These are phyloP conservation scores for Sympetrum striolatum DNA, from an alignment of 2,888 invertebrate genomes.

Conservation along the genomic window DNA sequence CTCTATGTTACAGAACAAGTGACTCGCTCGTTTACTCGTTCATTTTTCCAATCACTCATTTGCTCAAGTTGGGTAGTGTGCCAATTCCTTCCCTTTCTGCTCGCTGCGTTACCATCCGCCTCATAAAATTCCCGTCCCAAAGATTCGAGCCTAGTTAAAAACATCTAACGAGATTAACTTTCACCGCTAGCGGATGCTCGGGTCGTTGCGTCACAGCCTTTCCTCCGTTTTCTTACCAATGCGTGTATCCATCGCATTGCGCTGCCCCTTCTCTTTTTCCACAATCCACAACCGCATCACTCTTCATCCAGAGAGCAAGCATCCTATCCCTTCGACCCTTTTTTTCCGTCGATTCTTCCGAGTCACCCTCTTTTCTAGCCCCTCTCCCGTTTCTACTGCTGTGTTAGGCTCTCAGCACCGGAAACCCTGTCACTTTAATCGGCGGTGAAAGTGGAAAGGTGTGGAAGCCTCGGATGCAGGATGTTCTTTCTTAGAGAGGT, in stretches of 20 bases:
- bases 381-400: background rate
- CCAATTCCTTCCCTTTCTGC: too few relatives aligned
- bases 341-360: background rate
- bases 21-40: too few relatives aligned
- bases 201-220: background rate
- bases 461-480: too few relatives aligned
- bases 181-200: background rate
- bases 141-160: background rate
- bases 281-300: background rate
- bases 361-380: background rate
- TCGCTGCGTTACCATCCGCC: too few relatives aligned
- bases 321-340: background rate
- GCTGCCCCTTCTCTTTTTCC: background rate
- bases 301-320: background rate
- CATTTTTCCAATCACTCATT: too few relatives aligned
- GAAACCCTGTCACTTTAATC: background rate
- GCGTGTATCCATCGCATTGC: background rate
- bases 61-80: too few relatives aligned
- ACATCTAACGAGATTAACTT: background rate
- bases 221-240: background rate
- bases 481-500: too few relatives aligned
- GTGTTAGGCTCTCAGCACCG: background rate
- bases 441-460: too few relatives aligned
- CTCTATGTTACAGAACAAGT: too few relatives aligned
- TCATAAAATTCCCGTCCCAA: too few relatives aligned